Conservation (phyloP, 2,888 invertebrate species). For the Alentia gelatinosa region DNA sequence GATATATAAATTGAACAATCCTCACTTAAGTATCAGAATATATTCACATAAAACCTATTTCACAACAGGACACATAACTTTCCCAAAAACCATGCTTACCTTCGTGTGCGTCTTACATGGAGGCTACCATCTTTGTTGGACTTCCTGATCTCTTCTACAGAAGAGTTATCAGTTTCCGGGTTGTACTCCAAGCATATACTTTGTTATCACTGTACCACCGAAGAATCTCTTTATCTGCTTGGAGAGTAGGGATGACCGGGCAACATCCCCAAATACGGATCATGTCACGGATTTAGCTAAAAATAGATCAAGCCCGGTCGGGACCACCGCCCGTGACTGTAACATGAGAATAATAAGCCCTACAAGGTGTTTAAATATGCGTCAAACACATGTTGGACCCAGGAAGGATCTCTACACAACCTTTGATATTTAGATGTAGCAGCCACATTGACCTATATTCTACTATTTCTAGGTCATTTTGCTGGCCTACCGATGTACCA, state of each 20-base stretch:
- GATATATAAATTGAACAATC: neutral
- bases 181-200: neutral
- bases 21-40: neutral
- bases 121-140: constrained; percentile 14
- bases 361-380: no score
- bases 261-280: constrained; percentile 31
- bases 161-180: neutral
- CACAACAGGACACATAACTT: neutral
- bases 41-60: neutral
- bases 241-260: neutral
- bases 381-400: no score
- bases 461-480: no score
- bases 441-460: no score
- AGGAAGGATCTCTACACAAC: no score
- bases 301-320: neutral
- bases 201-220: neutral
- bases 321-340: neutral
- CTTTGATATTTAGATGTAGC: no score
- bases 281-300: constrained; percentile 17
- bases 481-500: no score
- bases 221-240: neutral
- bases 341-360: no score
- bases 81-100: constrained; percentile 17
- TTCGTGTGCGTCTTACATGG: constrained; percentile 11
- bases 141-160: neutral